phyloP scores from a whole-genome alignment of 2,888 invertebrate genomes.

The Gymnocheta viridis region DNA sequence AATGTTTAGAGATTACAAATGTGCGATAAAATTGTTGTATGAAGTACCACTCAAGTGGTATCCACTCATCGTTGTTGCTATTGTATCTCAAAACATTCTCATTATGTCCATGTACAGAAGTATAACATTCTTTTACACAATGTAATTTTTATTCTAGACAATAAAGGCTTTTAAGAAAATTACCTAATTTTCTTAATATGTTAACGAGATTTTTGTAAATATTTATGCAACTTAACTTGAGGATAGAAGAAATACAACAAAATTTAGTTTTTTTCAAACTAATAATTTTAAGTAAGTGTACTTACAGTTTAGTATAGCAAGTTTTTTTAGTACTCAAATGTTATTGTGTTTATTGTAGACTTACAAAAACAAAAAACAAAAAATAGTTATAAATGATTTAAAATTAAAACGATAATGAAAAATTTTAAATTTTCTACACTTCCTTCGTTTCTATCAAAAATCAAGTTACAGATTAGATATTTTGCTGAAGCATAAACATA shows the following conservation, averaged over 20 bases:
- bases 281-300: no score
- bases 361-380: not conserved
- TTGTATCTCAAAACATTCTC: not conserved
- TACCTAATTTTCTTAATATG: constrained; percentile 58
- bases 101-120: constrained; percentile 15
- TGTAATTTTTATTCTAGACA: constrained; percentile 15
- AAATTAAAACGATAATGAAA: no score
- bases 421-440: no score
- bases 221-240: constrained; percentile 25
- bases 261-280: not conserved
- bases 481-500: no score
- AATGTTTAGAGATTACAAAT: constrained; percentile 38
- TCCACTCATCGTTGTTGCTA: constrained; percentile 42
- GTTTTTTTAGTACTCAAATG: no score
- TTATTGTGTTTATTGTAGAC: no score
- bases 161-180: constrained; percentile 61
- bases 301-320: no score
- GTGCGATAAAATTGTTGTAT: constrained; percentile 49
- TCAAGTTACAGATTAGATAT: no score
- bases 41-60: constrained; percentile 54
- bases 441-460: no score
- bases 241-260: not conserved
- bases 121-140: not conserved
- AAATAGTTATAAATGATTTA: not conserved
- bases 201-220: constrained; percentile 42